A percentile compares a stretch with the other conserved stretches of the same genome.
Evolutionary conservation across 2,888 invertebrate species (phyloP).

Genomic region (Spatulosminthurus flaviceps): DNA sequence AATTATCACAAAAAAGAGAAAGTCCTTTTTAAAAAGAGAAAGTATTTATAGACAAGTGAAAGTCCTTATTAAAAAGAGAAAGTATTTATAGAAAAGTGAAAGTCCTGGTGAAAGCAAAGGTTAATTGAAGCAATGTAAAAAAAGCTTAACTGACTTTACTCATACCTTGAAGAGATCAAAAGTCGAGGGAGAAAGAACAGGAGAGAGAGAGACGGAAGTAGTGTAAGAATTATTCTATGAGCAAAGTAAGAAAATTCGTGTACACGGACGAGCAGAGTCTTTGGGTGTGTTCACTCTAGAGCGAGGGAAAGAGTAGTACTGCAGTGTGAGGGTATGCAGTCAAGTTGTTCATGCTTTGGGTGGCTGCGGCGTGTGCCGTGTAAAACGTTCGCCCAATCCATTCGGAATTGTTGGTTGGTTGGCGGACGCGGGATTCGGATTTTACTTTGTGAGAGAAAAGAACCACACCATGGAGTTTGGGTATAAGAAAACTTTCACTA

Average conservation of each 20-base stretch:
- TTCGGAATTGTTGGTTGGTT: conserved; percentile 30
- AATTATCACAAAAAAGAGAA: too few relatives aligned
- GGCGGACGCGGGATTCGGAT: conserved; percentile 35
- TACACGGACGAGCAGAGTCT: conserved; percentile 39
- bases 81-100: neutral
- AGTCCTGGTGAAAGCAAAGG: neutral
- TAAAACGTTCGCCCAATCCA: conserved; percentile 11
- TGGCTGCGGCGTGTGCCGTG: conserved; percentile 40
- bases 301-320: conserved; percentile 54
- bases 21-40: too few relatives aligned
- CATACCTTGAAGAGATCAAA: neutral
- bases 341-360: conserved; percentile 22
- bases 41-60: too few relatives aligned
- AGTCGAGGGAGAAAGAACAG: neutral
- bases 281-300: conserved; percentile 50
- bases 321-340: conserved; percentile 47
- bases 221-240: neutral
- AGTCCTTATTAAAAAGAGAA: too few relatives aligned
- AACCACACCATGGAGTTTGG: neutral
- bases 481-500: too few relatives aligned
- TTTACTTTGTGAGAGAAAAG: conserved; percentile 1
- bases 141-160: neutral
- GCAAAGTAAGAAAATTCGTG: conserved; percentile 8
- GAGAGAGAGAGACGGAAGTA: neutral
- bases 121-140: neutral